These are phyloP conservation scores for Pseudomugil tenellus DNA, from an alignment of 2,797 vertebrate species.

Conservation along the genomic window DNA sequence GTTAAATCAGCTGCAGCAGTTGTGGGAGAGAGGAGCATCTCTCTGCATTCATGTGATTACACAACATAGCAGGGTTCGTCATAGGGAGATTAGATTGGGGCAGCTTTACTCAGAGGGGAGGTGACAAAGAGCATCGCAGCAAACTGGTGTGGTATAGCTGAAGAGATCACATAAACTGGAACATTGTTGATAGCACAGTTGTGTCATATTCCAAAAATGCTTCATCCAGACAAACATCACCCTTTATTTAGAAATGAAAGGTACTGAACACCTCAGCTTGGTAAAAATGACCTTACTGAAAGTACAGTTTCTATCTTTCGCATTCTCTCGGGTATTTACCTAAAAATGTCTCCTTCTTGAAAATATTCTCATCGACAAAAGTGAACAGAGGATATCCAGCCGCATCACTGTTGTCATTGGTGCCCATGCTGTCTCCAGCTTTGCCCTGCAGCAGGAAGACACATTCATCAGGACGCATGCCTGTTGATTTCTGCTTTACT, in stretches of 20 bases:
- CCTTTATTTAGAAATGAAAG: not conserved
- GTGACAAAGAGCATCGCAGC: slow-evolving; percentile 9
- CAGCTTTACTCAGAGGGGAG: slow-evolving; percentile 43
- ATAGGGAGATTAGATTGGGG: slow-evolving; percentile 64
- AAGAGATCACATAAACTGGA: slow-evolving; percentile 4
- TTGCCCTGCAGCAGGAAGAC: slow-evolving; percentile 72
- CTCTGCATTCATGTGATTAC: slow-evolving; percentile 42
- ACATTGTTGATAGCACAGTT: slow-evolving; percentile 3
- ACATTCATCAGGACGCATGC: not conserved
- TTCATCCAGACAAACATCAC: not conserved
- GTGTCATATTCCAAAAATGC: not conserved
- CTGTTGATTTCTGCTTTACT: not conserved
- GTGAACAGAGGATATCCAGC: slow-evolving; percentile 81
- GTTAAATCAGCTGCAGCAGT: not conserved
- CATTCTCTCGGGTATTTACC: slow-evolving; percentile 58
- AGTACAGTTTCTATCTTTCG: not conserved
- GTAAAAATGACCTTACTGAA: not conserved
- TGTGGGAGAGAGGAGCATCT: slow-evolving; percentile 23
- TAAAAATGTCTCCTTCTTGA: slow-evolving; percentile 86
- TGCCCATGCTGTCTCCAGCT: slow-evolving; percentile 65
- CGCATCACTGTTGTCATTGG: slow-evolving; percentile 67
- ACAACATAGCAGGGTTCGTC: slow-evolving; percentile 54
- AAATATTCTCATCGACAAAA: slow-evolving; percentile 84
- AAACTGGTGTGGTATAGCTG: slow-evolving; percentile 18
- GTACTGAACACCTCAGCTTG: not conserved